These are phyloP conservation scores for Drosophila niveifrons DNA, from an alignment of 2,888 invertebrate genomes.

Conservation along the genomic window DNA sequence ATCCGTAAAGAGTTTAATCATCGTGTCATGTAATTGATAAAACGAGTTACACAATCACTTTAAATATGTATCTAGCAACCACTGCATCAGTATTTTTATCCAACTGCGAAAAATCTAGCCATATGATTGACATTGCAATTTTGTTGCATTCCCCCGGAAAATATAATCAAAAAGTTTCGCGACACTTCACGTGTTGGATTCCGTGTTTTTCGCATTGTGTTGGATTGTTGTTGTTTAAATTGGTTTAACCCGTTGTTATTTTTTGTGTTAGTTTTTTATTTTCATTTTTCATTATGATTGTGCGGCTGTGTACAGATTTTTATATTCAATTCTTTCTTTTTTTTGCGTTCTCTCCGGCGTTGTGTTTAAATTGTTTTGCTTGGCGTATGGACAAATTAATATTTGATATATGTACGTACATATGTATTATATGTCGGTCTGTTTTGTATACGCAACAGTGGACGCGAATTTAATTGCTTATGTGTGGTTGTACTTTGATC, in stretches of 20 bases:
- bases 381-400: constrained; percentile 55
- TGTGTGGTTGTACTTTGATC: not conserved
- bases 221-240: constrained; percentile 41
- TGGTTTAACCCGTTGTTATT: constrained; percentile 40
- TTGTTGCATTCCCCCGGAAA: constrained; percentile 31
- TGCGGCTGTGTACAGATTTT: constrained; percentile 24
- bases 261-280: constrained; percentile 23
- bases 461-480: constrained; percentile 24
- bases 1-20: constrained; percentile 31
- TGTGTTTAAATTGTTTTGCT: constrained; percentile 40
- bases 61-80: too few relatives aligned
- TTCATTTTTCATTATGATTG: constrained; percentile 19
- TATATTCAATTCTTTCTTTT: constrained; percentile 6
- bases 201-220: constrained; percentile 21
- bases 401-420: constrained; percentile 28
- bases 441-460: constrained; percentile 34
- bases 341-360: not conserved
- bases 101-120: constrained; percentile 1
- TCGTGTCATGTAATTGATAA: constrained; percentile 49
- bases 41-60: constrained; percentile 35
- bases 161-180: constrained; percentile 42
- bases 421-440: constrained; percentile 18
- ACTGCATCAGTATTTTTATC: not conserved
- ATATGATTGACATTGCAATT: constrained; percentile 56
- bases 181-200: constrained; percentile 25